Conservation (phyloP, 2,797 vertebrate genomes). For the Phrynocephalus forsythii region DNA sequence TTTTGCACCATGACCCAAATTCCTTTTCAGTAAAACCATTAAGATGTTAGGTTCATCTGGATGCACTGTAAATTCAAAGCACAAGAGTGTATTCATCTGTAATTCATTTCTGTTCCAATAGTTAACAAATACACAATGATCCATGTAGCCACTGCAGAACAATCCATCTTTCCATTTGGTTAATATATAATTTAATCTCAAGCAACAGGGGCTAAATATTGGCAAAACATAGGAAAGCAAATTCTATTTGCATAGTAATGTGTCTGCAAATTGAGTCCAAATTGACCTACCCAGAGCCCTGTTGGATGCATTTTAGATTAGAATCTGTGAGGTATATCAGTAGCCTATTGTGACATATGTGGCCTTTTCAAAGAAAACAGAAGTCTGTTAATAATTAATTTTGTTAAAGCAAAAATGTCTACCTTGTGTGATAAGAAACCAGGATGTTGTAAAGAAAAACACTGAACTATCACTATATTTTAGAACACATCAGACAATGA, state of each 20-base stretch:
- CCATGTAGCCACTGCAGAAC: neutral
- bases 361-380: neutral
- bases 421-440: neutral
- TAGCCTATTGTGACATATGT: neutral
- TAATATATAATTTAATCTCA: neutral
- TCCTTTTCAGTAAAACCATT: neutral
- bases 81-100: neutral
- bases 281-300: neutral
- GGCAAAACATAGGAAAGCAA: neutral
- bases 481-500: neutral
- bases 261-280: neutral
- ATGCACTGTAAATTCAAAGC: neutral
- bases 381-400: too few relatives aligned
- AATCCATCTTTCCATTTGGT: neutral
- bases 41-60: neutral
- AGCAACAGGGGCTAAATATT: neutral
- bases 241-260: neutral
- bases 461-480: constrained; percentile 4
- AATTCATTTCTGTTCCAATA: neutral
- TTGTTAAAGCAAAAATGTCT: too few relatives aligned
- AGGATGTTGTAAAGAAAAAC: constrained; percentile 17
- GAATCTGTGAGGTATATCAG: neutral
- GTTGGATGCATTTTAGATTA: neutral
- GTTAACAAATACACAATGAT: neutral
- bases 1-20: neutral